These are phyloP conservation scores for Xestoiulus laeticollis DNA, from an alignment of 2,888 invertebrate species.

Conservation along the genomic window DNA sequence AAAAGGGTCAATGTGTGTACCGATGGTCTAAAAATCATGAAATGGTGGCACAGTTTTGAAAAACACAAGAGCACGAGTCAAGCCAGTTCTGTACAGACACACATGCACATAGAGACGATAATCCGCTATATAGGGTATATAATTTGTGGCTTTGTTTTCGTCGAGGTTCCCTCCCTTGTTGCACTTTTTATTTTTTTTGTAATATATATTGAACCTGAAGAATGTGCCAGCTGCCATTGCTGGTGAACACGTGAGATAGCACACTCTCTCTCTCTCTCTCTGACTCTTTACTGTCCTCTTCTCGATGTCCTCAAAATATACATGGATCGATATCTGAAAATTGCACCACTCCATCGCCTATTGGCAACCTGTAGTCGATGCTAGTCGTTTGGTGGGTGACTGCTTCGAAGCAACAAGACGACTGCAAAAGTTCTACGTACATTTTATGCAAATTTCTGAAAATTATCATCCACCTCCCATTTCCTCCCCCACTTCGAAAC, in stretches of 20 bases:
- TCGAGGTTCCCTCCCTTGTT: constrained; percentile 12
- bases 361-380: not conserved
- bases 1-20: constrained; percentile 28
- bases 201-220: not conserved
- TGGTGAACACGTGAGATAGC: not conserved
- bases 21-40: constrained; percentile 37
- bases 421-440: not conserved
- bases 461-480: too few species aligned
- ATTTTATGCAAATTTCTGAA: not conserved
- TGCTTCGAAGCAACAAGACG: not conserved
- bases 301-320: not conserved
- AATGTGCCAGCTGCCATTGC: not conserved
- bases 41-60: constrained; percentile 5
- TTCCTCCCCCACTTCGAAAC: too few species aligned
- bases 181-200: constrained; percentile 25
- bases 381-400: not conserved
- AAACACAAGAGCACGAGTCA: constrained; percentile 32
- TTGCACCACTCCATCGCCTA: not conserved
- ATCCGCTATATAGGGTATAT: constrained; percentile 6
- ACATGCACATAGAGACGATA: not conserved
- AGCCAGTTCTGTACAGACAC: not conserved
- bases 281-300: too few species aligned
- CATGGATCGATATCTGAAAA: constrained; percentile 2
- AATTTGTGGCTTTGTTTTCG: not conserved
- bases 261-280: not conserved